These are phyloP conservation scores for Sphenopsis melanotis DNA, from an alignment of 2,797 vertebrate genomes.

Conservation along the genomic window DNA sequence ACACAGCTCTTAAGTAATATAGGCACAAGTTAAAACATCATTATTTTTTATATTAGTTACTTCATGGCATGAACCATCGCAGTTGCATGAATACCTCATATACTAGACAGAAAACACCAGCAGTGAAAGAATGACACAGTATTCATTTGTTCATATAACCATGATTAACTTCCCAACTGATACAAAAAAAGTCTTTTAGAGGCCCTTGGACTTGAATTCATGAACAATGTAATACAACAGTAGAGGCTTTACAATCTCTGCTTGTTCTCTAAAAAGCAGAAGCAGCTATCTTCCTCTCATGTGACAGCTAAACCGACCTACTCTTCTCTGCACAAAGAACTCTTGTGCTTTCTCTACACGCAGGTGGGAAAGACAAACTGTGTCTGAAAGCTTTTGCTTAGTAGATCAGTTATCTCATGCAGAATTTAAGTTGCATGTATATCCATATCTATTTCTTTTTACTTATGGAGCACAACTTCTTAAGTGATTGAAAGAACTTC, in stretches of 20 bases:
- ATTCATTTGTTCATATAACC: conserved; percentile 13
- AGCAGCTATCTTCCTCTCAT: conserved; percentile 70
- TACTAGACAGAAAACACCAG: not conserved
- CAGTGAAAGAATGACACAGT: conserved; percentile 11
- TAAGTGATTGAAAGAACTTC: not conserved
- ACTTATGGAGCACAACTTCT: not conserved
- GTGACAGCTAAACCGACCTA: conserved; percentile 72
- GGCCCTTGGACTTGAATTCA: conserved; percentile 27
- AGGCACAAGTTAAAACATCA: not conserved
- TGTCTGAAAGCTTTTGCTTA: conserved; percentile 49
- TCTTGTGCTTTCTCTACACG: conserved; percentile 58
- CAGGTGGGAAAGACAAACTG: conserved; percentile 71
- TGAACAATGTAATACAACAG: conserved; percentile 62
- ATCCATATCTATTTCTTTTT: not conserved
- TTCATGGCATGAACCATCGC: not conserved
- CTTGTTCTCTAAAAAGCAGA: conserved; percentile 66
- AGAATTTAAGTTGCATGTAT: not conserved
- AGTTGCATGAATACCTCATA: not conserved
- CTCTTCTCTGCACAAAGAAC: conserved; percentile 69
- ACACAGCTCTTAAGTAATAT: not conserved
- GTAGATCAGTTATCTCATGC: not conserved
- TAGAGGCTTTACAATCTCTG: conserved; percentile 62
- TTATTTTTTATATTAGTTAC: not conserved
- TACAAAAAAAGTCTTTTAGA: conserved; percentile 44
- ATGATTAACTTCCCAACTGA: conserved; percentile 35